phyloP scores from a whole-genome alignment of 2,888 invertebrate genomes.

The Muschampia plurimacula region DNA sequence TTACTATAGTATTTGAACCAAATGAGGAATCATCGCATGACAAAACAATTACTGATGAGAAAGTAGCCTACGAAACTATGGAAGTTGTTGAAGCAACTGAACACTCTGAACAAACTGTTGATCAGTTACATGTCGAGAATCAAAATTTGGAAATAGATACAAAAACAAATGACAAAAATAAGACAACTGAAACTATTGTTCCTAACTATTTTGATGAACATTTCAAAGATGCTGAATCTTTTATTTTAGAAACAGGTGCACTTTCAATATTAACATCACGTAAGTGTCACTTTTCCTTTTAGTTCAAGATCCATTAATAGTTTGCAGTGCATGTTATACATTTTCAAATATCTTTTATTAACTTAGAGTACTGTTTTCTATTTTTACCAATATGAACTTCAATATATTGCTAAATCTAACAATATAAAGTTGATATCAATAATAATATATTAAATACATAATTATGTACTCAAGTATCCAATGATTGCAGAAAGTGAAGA shows the following conservation, averaged over 20 bases:
- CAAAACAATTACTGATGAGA: slow-evolving; percentile 48
- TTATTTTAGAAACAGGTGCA: slow-evolving; percentile 88
- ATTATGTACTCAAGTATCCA: not conserved
- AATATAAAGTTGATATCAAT: too few species aligned
- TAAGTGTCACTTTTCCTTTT: slow-evolving; percentile 55
- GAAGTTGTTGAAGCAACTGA: slow-evolving; percentile 59
- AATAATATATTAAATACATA: not conserved
- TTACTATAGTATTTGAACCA: slow-evolving; percentile 47
- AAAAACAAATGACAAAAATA: slow-evolving; percentile 64
- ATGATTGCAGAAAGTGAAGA: slow-evolving; percentile 72
- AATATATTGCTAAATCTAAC: too few species aligned
- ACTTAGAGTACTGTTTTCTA: not conserved
- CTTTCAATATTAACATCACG: slow-evolving; percentile 73
- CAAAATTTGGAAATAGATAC: slow-evolving; percentile 48
- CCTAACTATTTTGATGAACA: slow-evolving; percentile 87
- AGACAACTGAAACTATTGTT: slow-evolving; percentile 59
- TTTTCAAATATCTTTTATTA: too few species aligned
- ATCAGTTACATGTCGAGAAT: slow-evolving; percentile 51
- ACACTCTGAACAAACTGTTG: slow-evolving; percentile 51
- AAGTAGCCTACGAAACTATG: slow-evolving; percentile 56
- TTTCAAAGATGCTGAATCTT: slow-evolving; percentile 92
- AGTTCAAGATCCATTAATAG: not conserved
- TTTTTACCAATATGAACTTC: not conserved
- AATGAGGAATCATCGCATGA: slow-evolving; percentile 46
- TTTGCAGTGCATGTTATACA: too few species aligned